A percentile compares a stretch with the other conserved stretches of the same genome.
Conservation (phyloP, 2,888 invertebrate species). For the Drosophila subsilvestris region DNA sequence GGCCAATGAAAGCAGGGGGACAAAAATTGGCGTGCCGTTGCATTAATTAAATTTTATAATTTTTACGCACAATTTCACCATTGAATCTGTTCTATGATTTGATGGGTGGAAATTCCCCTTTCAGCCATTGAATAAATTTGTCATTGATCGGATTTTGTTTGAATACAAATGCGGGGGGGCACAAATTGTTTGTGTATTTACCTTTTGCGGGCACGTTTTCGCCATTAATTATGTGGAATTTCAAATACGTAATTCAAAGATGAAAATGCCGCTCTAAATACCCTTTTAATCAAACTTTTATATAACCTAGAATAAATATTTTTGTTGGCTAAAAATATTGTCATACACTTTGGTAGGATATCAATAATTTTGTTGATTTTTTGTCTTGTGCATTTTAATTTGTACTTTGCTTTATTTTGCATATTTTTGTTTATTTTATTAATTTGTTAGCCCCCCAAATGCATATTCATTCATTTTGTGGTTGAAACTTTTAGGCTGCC, state of each 20-base stretch:
- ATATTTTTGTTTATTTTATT: constrained; percentile 1
- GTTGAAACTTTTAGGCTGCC: background rate
- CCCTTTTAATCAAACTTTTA: background rate
- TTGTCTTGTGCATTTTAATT: background rate
- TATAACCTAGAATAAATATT: background rate
- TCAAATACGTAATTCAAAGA: background rate
- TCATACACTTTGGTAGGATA: too few relatives aligned
- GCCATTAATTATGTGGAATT: background rate
- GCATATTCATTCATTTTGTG: background rate
- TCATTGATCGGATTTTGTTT: constrained; percentile 9
- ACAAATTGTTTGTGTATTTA: constrained; percentile 15
- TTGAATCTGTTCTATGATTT: constrained; percentile 33
- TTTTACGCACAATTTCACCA: constrained; percentile 63
- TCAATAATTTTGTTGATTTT: background rate
- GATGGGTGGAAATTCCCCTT: constrained; percentile 14
- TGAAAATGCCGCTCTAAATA: background rate
- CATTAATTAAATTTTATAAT: constrained; percentile 70
- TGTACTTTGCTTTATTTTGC: background rate
- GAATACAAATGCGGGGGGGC: background rate
- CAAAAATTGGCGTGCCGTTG: constrained; percentile 19
- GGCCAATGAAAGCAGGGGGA: constrained; percentile 6
- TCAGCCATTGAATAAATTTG: constrained; percentile 32
- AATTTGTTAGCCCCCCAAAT: background rate
- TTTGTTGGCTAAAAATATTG: background rate
- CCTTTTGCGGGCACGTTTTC: constrained; percentile 14